Evolutionary conservation across 2,797 vertebrate species (phyloP).

Genomic region (Avahi laniger): DNA sequence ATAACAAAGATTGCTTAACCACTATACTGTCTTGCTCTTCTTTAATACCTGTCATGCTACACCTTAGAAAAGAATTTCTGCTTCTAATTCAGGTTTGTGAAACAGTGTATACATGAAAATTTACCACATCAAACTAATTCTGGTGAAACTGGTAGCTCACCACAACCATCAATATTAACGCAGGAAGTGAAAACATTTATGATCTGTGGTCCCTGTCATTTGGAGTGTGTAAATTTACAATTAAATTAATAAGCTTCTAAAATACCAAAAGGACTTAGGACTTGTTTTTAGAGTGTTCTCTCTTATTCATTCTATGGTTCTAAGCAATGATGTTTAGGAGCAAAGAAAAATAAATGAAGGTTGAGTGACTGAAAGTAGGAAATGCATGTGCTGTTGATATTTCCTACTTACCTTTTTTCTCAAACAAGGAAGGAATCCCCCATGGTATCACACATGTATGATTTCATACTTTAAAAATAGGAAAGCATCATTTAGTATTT

Average conservation of each 20-base stretch:
- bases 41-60: not conserved
- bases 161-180: not conserved
- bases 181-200: conserved; percentile 5
- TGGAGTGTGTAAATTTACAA: not conserved
- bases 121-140: not conserved
- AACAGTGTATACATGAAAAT: not conserved
- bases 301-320: not conserved
- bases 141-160: conserved; percentile 22
- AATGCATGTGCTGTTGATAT: not conserved
- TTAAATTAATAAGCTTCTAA: conserved; percentile 5
- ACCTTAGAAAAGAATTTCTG: not conserved
- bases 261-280: not conserved
- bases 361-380: not conserved
- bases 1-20: not conserved
- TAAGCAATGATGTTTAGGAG: not conserved
- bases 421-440: not conserved
- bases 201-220: not conserved
- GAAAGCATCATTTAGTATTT: not conserved
- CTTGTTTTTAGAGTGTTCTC: not conserved
- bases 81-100: not conserved
- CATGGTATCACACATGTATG: not conserved
- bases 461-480: not conserved
- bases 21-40: not conserved
- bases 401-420: not conserved
- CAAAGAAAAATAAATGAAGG: not conserved